Percentiles rank a stretch among this genome's conserved stretches.
Conservation (phyloP, 2,888 invertebrate species). For the Cyclophora punctaria region DNA sequence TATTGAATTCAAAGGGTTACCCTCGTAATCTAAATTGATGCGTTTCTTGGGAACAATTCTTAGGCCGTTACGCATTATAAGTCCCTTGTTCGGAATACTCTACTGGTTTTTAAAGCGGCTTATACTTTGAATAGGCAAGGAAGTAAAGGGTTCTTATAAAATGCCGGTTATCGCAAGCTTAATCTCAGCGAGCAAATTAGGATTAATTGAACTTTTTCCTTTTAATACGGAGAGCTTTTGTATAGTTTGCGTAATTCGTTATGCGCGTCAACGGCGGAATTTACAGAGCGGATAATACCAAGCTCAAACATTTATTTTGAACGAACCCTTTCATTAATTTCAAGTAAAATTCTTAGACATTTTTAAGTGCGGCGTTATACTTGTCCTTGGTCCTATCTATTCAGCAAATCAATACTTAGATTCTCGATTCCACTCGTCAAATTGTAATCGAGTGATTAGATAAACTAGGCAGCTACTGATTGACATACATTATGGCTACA, state of each 20-base stretch:
- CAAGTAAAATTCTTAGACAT: not conserved
- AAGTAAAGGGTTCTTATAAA: slow-evolving; percentile 67
- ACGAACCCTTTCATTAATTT: too few species aligned
- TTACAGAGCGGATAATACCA: slow-evolving; percentile 40
- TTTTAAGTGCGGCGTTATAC: not conserved
- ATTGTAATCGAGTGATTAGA: slow-evolving; percentile 14
- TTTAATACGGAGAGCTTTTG: slow-evolving; percentile 58
- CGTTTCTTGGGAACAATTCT: slow-evolving; percentile 51
- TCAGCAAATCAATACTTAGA: slow-evolving; percentile 14
- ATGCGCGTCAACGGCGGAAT: slow-evolving; percentile 47
- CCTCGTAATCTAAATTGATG: slow-evolving; percentile 42
- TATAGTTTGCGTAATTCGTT: slow-evolving; percentile 56
- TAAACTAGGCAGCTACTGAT: slow-evolving; percentile 11
- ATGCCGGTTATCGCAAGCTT: slow-evolving; percentile 63
- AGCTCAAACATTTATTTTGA: too few species aligned
- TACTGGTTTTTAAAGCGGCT: slow-evolving; percentile 67
- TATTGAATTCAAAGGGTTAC: slow-evolving; percentile 21
- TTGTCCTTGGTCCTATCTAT: slow-evolving; percentile 20
- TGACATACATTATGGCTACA: slow-evolving; percentile 5
- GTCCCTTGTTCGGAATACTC: slow-evolving; percentile 67
- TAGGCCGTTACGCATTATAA: slow-evolving; percentile 63
- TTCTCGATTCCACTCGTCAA: slow-evolving; percentile 17
- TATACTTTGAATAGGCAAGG: slow-evolving; percentile 56
- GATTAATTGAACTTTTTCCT: slow-evolving; percentile 73
- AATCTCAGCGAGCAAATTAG: slow-evolving; percentile 71